Percentiles rank a stretch among this genome's conserved stretches.
Conservation (phyloP, 53 echinoderm and acorn worm genomes). For the Arbacia lixula region DNA sequence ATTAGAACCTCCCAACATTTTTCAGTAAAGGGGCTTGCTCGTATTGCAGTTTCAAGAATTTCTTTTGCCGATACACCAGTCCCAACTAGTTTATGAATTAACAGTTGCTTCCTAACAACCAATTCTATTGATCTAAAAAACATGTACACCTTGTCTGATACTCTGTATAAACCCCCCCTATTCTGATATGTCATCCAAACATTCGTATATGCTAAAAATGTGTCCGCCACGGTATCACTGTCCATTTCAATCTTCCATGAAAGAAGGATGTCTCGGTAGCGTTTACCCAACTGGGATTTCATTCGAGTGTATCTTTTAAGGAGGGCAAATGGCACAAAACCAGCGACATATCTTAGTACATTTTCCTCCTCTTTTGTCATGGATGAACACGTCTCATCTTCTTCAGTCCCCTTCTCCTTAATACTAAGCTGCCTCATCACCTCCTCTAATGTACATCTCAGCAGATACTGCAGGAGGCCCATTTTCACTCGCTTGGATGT, state of each 20-base stretch:
- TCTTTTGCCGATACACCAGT: not conserved
- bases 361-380: not conserved
- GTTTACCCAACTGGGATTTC: not conserved
- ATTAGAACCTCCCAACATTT: not conserved
- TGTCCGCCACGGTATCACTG: not conserved
- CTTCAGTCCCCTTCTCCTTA: not conserved
- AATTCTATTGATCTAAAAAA: not conserved
- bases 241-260: not conserved
- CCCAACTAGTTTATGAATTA: not conserved
- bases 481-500: not conserved
- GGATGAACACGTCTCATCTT: not conserved
- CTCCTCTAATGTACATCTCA: not conserved
- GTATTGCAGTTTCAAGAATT: not conserved
- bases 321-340: not conserved
- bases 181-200: not conserved
- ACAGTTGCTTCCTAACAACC: not conserved
- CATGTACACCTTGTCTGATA: not conserved
- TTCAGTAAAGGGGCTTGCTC: not conserved
- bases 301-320: not conserved
- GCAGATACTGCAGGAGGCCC: not conserved
- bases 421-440: not conserved
- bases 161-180: not conserved
- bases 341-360: not conserved
- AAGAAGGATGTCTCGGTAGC: not conserved
- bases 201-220: not conserved